Evolutionary conservation across 2,888 invertebrate species (phyloP), one percentile per base, ranked within the genome.

Genomic region (Adelphocoris suturalis): DNA sequence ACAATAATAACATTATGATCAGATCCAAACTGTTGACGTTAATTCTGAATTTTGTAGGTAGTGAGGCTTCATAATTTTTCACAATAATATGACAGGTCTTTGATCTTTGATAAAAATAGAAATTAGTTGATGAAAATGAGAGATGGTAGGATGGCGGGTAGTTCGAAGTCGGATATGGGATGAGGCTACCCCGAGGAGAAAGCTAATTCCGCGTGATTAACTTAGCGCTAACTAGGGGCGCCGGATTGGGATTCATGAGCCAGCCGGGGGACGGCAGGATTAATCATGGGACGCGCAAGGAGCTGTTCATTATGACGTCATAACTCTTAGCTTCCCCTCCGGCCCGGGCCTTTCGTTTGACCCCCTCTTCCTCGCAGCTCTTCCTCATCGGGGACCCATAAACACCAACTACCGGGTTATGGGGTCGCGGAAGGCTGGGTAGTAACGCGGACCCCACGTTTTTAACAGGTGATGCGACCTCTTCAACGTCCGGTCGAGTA

Each of bases 231-330:
- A 88, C 88, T 76, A 78, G 78, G 80, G 28, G 52, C 52, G 52
- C 28, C 48, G 88, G 76, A 88, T 88, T 88, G 88, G 88, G 78
- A 88, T 88, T 88, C 88, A 88, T 88, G 88, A 78, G 88, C 88
- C 68, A 52, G 80, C 80, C 28, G 80, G 76, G 88, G 37, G 88
- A 52, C 76, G 55, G 78, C 80, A 28, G 88, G 88, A 88, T 88
- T 88, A 88, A 88, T 88, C 88, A 88, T 88, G 52, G 55, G 47
- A 46, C 46, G 68, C 47, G 88, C 76, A 88, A 88, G 88, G 80
- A 76, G 88, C 55, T 52, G 88, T 88, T 88, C 76, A 88, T 88
- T 88, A 88, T 88, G 88, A 88, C 88, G 88, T 88, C 88, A 88
- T 88, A 88, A 88, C 80, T 88, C 88, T 88, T 78, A 86, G 47